phyloP scores from a whole-genome alignment of 2,888 invertebrate species.

The Hymenopus coronatus region DNA sequence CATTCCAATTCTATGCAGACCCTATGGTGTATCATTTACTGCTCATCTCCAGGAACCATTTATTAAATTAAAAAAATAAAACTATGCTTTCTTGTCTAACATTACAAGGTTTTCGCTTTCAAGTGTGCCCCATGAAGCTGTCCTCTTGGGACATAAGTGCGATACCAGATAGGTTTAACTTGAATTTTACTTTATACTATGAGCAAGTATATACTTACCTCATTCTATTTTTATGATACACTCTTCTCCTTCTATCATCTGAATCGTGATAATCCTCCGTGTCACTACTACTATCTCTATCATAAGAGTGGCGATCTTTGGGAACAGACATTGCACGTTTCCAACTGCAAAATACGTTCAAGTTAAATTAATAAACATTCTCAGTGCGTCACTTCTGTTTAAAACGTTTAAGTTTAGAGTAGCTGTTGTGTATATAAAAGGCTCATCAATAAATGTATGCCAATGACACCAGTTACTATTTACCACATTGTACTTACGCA shows the following conservation, averaged over 20 bases:
- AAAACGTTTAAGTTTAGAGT: background rate
- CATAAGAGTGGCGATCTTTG: slow-evolving; percentile 40
- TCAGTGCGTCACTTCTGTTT: background rate
- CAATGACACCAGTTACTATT: background rate
- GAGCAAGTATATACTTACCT: slow-evolving; percentile 49
- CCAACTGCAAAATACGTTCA: slow-evolving; percentile 1
- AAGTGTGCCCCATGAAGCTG: too few species aligned
- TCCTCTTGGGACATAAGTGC: too few species aligned
- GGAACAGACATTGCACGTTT: slow-evolving; percentile 34
- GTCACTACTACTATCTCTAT: slow-evolving; percentile 75
- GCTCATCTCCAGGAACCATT: too few species aligned
- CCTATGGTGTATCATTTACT: too few species aligned
- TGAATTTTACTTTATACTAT: too few species aligned
- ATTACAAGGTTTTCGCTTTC: too few species aligned
- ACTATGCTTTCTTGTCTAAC: too few species aligned
- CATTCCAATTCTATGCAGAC: too few species aligned
- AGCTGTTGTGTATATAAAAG: background rate
- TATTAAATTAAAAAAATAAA: too few species aligned
- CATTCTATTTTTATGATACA: slow-evolving; percentile 64
- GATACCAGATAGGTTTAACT: too few species aligned
- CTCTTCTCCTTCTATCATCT: slow-evolving; percentile 65
- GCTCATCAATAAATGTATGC: background rate
- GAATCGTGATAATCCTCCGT: slow-evolving; percentile 78
- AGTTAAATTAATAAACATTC: background rate
- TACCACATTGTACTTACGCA: background rate